Percentiles rank a stretch among this genome's conserved stretches.
Conservation (phyloP, 2,888 invertebrate genomes). For the Microplitis deprimator region DNA sequence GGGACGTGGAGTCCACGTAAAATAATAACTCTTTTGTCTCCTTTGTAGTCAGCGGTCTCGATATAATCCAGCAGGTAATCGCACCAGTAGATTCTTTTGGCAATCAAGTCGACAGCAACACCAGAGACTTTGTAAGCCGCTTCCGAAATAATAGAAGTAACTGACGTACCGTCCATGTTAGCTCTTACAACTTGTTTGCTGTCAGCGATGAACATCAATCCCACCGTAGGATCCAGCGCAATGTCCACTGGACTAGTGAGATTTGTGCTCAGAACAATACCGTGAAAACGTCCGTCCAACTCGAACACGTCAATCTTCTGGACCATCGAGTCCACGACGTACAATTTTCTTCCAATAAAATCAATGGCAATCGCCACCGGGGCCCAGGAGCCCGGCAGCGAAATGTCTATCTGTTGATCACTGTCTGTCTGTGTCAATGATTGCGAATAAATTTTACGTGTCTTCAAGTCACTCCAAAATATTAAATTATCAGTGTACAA, state of each 20-base stretch:
- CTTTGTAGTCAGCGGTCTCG: conserved; percentile 95
- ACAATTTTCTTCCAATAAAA: conserved; percentile 97
- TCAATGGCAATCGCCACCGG: conserved; percentile 94
- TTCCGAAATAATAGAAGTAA: conserved; percentile 87
- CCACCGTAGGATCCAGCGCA: conserved; percentile 92
- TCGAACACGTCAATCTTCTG: conserved; percentile 96
- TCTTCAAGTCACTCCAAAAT: conserved; percentile 93
- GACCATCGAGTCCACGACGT: conserved; percentile 93
- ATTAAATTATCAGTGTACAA: conserved; percentile 83
- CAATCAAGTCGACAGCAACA: conserved; percentile 91
- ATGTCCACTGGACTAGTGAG: conserved; percentile 92
- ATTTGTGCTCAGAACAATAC: conserved; percentile 92
- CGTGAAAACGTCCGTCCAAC: conserved; percentile 88
- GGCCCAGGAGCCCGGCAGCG: conserved; percentile 88
- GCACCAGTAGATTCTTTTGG: conserved; percentile 95
- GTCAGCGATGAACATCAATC: conserved; percentile 90
- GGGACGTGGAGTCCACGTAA: conserved; percentile 88
- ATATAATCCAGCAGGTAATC: conserved; percentile 96
- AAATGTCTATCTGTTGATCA: conserved; percentile 75
- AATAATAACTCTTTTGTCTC: conserved; percentile 84
- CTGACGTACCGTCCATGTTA: conserved; percentile 94
- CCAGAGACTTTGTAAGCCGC: conserved; percentile 96
- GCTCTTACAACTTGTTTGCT: conserved; percentile 88
- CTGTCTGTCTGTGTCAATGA: conserved; percentile 55
- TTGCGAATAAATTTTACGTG: conserved; percentile 80